Conservation (phyloP, 2,113 vertebrate species). For the Montifringilla adamsi region DNA sequence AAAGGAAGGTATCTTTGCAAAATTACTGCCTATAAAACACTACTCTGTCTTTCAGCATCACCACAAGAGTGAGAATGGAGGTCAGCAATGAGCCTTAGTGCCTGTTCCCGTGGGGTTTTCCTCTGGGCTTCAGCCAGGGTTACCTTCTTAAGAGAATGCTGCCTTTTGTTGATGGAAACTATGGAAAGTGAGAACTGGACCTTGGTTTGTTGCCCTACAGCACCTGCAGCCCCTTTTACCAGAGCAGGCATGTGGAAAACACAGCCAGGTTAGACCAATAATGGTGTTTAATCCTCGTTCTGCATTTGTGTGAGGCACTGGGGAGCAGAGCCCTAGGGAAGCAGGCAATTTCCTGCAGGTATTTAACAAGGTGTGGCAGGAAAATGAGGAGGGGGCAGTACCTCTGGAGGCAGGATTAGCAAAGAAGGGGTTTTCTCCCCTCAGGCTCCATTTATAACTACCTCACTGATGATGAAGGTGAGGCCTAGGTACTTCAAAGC, state of each 20-base stretch:
- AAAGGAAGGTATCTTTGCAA: background rate
- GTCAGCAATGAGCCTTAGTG: background rate
- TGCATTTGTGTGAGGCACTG: background rate
- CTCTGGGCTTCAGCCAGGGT: background rate
- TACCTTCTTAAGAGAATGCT: background rate
- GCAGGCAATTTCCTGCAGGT: slow-evolving; percentile 8
- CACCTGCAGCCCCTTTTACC: background rate
- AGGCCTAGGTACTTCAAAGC: background rate
- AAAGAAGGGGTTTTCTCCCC: background rate
- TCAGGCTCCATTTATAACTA: background rate
- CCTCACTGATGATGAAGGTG: background rate
- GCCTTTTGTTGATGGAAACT: background rate
- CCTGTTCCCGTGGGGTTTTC: background rate
- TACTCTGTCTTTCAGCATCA: background rate
- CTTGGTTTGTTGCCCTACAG: background rate
- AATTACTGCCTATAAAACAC: background rate
- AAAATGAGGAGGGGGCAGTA: background rate
- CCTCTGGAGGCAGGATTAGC: background rate
- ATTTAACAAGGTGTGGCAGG: slow-evolving; percentile 25
- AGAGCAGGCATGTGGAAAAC: background rate
- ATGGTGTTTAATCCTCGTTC: background rate
- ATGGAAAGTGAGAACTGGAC: background rate
- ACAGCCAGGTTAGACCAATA: background rate
- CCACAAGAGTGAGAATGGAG: background rate
- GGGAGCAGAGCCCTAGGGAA: background rate